Conservation (phyloP, 2,888 invertebrate genomes). For the Acronicta leporina region DNA sequence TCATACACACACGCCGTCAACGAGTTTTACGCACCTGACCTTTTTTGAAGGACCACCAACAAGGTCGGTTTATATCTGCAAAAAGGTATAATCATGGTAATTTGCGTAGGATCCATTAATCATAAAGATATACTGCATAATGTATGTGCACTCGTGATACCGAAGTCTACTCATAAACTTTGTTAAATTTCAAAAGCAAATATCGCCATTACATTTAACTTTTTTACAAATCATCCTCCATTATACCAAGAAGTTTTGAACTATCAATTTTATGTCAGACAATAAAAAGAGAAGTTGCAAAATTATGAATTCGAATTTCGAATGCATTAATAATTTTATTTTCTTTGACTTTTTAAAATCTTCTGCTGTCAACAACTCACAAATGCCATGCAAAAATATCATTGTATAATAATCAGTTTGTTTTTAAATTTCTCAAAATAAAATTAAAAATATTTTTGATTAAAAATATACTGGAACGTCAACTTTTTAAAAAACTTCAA, state of each 20-base stretch:
- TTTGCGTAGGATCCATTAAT: slow-evolving; percentile 22
- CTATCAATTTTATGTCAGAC: slow-evolving; percentile 12
- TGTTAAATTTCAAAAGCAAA: slow-evolving; percentile 14
- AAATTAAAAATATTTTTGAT: not conserved
- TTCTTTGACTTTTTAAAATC: slow-evolving; percentile 1
- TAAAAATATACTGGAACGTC: not conserved
- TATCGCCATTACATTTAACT: slow-evolving; percentile 17
- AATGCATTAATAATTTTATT: slow-evolving; percentile 6
- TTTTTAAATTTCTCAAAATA: not conserved
- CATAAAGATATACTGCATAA: slow-evolving; percentile 13
- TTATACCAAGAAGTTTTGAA: slow-evolving; percentile 1
- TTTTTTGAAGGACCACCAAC: no score
- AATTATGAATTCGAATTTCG: slow-evolving; percentile 6
- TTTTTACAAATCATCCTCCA: slow-evolving; percentile 19
- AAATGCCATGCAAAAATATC: not conserved
- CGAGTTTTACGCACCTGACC: no score
- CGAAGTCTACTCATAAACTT: slow-evolving; percentile 14
- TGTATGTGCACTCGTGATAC: slow-evolving; percentile 5
- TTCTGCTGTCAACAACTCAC: slow-evolving; percentile 6
- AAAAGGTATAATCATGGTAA: not conserved
- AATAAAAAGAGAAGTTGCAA: not conserved
- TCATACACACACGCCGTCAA: no score
- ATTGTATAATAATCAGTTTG: slow-evolving; percentile 1
- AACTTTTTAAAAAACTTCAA: no score
- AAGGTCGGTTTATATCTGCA: no score